These are phyloP conservation scores for Pluvianellus socialis DNA, from an alignment of 2,113 vertebrate species.

Conservation along the genomic window DNA sequence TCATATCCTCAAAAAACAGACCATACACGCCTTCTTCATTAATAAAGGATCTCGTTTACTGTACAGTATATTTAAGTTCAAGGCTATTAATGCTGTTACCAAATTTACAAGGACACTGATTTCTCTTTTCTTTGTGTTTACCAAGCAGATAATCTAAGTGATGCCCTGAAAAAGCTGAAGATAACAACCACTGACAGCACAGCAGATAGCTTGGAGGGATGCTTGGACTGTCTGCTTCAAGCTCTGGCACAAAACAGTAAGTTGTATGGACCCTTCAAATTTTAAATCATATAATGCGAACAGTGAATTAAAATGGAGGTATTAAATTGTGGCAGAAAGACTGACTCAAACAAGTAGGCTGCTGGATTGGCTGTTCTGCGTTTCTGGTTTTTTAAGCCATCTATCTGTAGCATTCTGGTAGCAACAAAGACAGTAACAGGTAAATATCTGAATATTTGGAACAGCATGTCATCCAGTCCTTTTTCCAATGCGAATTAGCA, in stretches of 20 bases:
- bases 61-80: not conserved
- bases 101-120: not conserved
- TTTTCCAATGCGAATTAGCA: not conserved
- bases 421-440: not conserved
- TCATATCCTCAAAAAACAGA: not conserved
- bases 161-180: slow-evolving; percentile 94
- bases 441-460: not conserved
- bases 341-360: not conserved
- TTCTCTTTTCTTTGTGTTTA: slow-evolving; percentile 46
- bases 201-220: slow-evolving; percentile 88
- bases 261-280: slow-evolving; percentile 60
- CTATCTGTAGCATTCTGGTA: not conserved
- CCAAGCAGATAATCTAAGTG: slow-evolving; percentile 89
- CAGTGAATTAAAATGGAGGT: not conserved
- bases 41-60: not conserved
- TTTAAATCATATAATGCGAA: not conserved
- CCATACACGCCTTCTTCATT: not conserved
- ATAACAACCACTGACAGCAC: slow-evolving; percentile 84
- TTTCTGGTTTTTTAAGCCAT: not conserved
- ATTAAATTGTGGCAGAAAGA: not conserved
- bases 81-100: not conserved
- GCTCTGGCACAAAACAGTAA: slow-evolving; percentile 93
- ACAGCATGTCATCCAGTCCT: not conserved
- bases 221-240: slow-evolving; percentile 94
- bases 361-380: not conserved